phyloP scores from a whole-genome alignment of 1,140 invertebrate genomes.

The Globodera rostochiensis region DNA sequence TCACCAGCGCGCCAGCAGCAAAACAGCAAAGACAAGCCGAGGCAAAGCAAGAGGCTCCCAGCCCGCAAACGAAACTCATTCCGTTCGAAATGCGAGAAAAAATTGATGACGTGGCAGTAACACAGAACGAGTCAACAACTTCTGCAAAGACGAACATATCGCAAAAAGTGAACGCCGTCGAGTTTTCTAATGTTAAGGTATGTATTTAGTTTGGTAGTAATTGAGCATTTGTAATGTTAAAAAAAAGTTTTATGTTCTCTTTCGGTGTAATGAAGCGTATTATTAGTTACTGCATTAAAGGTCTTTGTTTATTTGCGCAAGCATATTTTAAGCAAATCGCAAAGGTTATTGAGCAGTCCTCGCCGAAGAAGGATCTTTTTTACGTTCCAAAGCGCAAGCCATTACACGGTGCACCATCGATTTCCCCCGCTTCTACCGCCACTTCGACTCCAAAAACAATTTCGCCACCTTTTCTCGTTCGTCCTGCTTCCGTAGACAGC shows the following conservation, averaged over 20 bases:
- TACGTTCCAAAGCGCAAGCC: constrained; percentile 24
- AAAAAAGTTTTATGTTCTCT: too few species aligned
- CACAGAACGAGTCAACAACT: not conserved
- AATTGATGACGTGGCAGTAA: not conserved
- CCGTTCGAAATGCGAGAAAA: not conserved
- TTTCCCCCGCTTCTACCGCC: constrained; percentile 28
- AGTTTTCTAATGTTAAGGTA: not conserved
- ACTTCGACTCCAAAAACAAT: constrained; percentile 30
- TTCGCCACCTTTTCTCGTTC: constrained; percentile 21
- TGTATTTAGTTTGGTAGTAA: not conserved
- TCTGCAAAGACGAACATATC: not conserved
- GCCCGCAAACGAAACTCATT: not conserved
- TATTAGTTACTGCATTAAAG: not conserved
- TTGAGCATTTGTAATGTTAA: too few species aligned
- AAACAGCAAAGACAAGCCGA: not conserved
- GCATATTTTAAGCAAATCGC: not conserved
- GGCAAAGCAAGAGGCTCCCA: not conserved
- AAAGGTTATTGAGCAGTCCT: not conserved
- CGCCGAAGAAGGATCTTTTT: constrained; percentile 14
- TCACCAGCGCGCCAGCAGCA: not conserved
- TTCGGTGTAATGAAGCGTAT: too few species aligned
- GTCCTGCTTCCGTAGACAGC: constrained; percentile 28
- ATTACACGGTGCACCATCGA: constrained; percentile 16
- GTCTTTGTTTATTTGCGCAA: not conserved
- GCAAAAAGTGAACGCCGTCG: not conserved